Evolutionary conservation across 1,140 invertebrate genomes (phyloP).

Genomic region (Cyphomyrmex costatus): DNA sequence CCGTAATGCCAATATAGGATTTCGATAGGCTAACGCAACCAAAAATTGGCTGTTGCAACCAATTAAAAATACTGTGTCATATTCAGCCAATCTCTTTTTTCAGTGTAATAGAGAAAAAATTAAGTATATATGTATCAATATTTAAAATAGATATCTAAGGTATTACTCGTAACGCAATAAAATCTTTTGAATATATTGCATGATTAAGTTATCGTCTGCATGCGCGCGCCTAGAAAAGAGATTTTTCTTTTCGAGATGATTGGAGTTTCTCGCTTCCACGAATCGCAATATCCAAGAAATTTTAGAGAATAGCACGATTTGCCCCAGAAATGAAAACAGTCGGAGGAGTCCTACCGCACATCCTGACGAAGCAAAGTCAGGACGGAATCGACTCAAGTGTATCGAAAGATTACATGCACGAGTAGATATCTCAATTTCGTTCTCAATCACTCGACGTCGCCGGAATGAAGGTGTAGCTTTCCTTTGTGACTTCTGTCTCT

Average conservation of each 20-base stretch:
- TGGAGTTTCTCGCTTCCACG: slow-evolving; percentile 16
- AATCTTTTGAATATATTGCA: slow-evolving; percentile 22
- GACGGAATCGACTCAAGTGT: slow-evolving; percentile 7
- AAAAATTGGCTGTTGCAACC: too few relatives aligned
- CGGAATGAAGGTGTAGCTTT: background rate
- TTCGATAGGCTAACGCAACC: too few relatives aligned
- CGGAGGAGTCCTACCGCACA: too few relatives aligned
- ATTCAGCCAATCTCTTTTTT: too few relatives aligned
- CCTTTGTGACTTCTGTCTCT: slow-evolving; percentile 8
- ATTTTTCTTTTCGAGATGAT: slow-evolving; percentile 11
- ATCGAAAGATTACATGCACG: slow-evolving; percentile 47
- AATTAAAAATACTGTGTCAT: too few relatives aligned
- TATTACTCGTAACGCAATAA: background rate
- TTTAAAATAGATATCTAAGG: background rate
- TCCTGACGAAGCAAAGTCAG: slow-evolving; percentile 38
- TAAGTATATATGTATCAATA: background rate
- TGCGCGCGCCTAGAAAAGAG: background rate
- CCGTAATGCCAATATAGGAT: too few relatives aligned
- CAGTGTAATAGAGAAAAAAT: background rate
- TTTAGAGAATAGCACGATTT: slow-evolving; percentile 30
- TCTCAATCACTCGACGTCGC: background rate
- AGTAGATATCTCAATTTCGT: slow-evolving; percentile 47
- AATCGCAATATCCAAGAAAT: slow-evolving; percentile 43
- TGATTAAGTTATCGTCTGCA: background rate
- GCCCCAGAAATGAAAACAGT: slow-evolving; percentile 32